phyloP scores from a whole-genome alignment of 2,797 vertebrate species.

The Hirundo rustica region DNA sequence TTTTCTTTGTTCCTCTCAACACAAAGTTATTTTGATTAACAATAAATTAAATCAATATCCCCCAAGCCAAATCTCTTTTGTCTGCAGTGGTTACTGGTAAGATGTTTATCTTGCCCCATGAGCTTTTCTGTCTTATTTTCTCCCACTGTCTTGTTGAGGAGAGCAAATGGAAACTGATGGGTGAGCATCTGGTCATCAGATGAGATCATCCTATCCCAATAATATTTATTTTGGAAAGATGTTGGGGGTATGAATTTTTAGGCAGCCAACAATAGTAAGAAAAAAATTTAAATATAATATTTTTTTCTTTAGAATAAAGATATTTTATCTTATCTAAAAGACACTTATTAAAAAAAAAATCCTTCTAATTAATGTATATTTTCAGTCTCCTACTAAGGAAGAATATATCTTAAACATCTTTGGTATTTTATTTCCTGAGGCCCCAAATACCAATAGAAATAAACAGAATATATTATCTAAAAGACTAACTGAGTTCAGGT shows the following conservation, averaged over 20 bases:
- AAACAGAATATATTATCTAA: background rate
- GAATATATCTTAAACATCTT: background rate
- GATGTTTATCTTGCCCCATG: background rate
- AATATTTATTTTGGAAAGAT: background rate
- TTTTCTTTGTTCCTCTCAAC: background rate
- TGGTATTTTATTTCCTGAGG: background rate
- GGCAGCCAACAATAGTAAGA: background rate
- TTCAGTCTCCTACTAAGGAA: background rate
- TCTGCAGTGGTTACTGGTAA: background rate
- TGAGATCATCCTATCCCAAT: background rate
- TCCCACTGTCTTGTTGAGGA: background rate
- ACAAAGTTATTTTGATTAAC: background rate
- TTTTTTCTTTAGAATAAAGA: background rate
- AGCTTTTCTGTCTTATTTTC: background rate
- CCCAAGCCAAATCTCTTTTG: background rate
- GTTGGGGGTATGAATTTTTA: background rate
- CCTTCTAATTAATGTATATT: background rate
- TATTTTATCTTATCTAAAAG: background rate
- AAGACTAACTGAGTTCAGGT: background rate
- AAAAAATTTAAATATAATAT: background rate
- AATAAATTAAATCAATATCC: background rate
- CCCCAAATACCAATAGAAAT: background rate
- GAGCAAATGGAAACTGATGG: background rate
- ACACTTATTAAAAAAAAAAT: background rate
- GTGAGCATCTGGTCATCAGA: background rate